A percentile compares a stretch with the other conserved stretches of the same genome.
phyloP scores from a whole-genome alignment of 1,140 invertebrate genomes.

The Platyura marginata region DNA sequence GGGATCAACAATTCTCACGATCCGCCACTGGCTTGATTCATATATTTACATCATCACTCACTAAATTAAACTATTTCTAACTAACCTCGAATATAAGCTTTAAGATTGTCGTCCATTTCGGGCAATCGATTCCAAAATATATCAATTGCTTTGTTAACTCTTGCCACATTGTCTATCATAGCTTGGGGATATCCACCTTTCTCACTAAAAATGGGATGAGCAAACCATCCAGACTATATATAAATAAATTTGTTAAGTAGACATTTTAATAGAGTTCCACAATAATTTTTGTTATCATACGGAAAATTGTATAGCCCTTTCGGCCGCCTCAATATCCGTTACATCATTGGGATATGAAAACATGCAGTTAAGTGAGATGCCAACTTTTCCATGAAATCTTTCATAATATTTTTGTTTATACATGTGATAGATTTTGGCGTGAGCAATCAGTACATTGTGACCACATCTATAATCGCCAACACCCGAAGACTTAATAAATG shows the following conservation, averaged over 20 bases:
- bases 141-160: too few species aligned
- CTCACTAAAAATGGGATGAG: conserved; percentile 36
- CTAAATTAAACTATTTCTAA: too few species aligned
- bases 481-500: conserved; percentile 21
- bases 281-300: too few species aligned
- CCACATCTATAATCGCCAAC: conserved; percentile 28
- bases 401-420: conserved; percentile 31
- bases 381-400: conserved; percentile 25
- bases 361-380: conserved; percentile 25
- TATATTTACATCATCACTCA: too few species aligned
- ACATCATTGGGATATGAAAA: neutral
- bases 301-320: neutral
- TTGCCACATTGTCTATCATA: conserved; percentile 34
- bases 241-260: conserved; percentile 4
- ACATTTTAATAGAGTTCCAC: too few species aligned
- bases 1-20: too few species aligned
- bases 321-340: neutral
- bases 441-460: conserved; percentile 31
- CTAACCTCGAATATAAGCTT: too few species aligned
- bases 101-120: too few species aligned
- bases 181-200: conserved; percentile 37
- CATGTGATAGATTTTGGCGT: conserved; percentile 32
- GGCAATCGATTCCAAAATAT: too few species aligned
- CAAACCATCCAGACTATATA: conserved; percentile 36
- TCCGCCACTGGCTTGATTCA: too few species aligned